Evolutionary conservation across 37 sponge, comb jelly and placozoan genomes (phyloP).

Genomic region (Beroe ovata): DNA sequence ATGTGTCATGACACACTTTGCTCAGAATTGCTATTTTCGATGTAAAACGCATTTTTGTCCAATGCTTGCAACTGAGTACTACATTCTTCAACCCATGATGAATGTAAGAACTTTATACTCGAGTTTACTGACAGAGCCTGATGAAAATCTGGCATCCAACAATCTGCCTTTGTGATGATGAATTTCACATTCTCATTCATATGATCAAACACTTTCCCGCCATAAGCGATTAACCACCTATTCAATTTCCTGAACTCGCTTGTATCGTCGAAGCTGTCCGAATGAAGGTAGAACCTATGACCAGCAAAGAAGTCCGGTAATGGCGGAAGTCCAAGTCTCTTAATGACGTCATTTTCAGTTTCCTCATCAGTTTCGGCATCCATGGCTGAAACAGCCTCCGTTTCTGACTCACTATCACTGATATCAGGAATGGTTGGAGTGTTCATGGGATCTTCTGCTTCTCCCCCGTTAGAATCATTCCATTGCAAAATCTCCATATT

Average conservation of each 20-base stretch:
- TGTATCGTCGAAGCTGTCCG: slow-evolving; percentile 18
- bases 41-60: slow-evolving; percentile 5
- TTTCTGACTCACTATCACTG: slow-evolving; percentile 50
- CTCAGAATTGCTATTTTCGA: not conserved
- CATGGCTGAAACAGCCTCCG: not conserved
- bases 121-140: slow-evolving; percentile 15
- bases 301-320: slow-evolving; percentile 50
- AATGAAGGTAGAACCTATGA: slow-evolving; percentile 39
- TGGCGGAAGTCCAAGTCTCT: slow-evolving; percentile 11
- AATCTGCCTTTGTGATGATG: slow-evolving; percentile 9
- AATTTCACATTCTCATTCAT: slow-evolving; percentile 12
- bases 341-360: not conserved
- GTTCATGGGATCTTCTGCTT: not conserved
- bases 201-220: slow-evolving; percentile 41
- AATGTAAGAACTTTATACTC: slow-evolving; percentile 5
- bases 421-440: not conserved
- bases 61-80: not conserved
- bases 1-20: no score
- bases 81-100: slow-evolving; percentile 35
- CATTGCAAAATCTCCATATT: not conserved
- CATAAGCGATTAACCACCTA: slow-evolving; percentile 12
- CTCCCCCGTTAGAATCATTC: not conserved
- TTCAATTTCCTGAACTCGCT: not conserved
- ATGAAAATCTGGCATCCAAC: slow-evolving; percentile 40
- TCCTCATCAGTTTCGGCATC: slow-evolving; percentile 62